Base-by-base conservation (phyloP, 92 coral and sea anemone species). In the Bergia puertoricense region DNA sequence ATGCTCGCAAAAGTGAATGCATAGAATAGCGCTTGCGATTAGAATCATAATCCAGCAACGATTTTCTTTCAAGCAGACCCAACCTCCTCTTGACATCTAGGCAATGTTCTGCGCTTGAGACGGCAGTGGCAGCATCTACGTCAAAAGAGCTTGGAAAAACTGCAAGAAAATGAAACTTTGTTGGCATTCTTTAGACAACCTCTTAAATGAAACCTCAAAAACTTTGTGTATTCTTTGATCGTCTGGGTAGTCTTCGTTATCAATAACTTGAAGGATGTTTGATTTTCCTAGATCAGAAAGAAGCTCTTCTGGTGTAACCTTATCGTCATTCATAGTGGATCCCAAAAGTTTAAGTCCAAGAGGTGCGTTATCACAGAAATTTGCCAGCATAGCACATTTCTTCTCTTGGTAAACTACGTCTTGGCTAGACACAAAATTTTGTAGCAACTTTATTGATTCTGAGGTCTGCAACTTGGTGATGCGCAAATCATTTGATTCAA, bases 111-210 rank as follows among this genome's bases (percentile, higher is more conserved):
- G 16, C 77, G 77, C 43, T n/a, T 6, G 37, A 10, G 39, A 82
- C 76, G 46, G 62, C 86, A 46, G 56, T 59, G 8, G 86, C 76
- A 66, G 86, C 86, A 8, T 22, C 44, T 22, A 23, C 45, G 46
- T 82, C 86, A 23, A 84, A 84, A 16, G 78, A 84, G n/a, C 87
- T 46, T 36, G 77, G 87, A 73, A 83, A 83, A 0, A 83, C 4
- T 36, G 76, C 67, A 83, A 83, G 30, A 37, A 38, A 18, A 82
- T 13, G 15, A 82, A 82, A 11, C 15, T 82, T 30, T 10, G 62
- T 71, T 62, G 86, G 22, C 18, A 62, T 13, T 71, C 59, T 65
- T 39, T 30, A 37, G 86, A 40, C 8, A 82, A 54, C 37, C 86
- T 66, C 14, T 14, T 40, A 40, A 82, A 82, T 37, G 86, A 82